Conservation (phyloP, 2,888 invertebrate species). For the Nipponacmea schrenckii region DNA sequence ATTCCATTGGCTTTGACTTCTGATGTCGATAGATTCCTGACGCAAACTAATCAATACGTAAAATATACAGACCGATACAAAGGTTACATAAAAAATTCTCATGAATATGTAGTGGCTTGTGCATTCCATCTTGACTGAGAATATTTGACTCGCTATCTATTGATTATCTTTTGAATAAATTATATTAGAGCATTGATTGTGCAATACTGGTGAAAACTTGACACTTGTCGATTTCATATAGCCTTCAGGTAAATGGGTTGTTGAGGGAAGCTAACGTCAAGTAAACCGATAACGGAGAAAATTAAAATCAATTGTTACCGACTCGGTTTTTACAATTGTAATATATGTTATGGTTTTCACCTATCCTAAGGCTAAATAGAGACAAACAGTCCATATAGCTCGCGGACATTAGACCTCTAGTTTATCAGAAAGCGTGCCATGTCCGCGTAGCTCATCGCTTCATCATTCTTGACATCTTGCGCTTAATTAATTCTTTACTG, state of each 20-base stretch:
- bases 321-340: background rate
- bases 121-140: no score
- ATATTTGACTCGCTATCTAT: background rate
- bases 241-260: background rate
- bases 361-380: background rate
- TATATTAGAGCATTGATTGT: background rate
- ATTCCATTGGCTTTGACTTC: no score
- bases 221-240: background rate
- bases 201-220: background rate
- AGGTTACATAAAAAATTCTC: no score
- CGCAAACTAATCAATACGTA: no score
- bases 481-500: slow-evolving; percentile 1
- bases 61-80: no score
- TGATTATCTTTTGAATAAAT: background rate
- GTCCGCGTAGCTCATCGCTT: background rate
- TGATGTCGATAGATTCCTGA: no score
- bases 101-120: no score
- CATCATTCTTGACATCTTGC: slow-evolving; percentile 6
- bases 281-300: background rate
- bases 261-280: slow-evolving; percentile 2
- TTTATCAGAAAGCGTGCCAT: slow-evolving; percentile 4
- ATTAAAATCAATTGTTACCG: background rate
- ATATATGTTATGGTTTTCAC: background rate
- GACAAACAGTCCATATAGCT: background rate
- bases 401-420: background rate